Base-by-base conservation (phyloP, 2,797 vertebrate species). In the Picus viridis region DNA sequence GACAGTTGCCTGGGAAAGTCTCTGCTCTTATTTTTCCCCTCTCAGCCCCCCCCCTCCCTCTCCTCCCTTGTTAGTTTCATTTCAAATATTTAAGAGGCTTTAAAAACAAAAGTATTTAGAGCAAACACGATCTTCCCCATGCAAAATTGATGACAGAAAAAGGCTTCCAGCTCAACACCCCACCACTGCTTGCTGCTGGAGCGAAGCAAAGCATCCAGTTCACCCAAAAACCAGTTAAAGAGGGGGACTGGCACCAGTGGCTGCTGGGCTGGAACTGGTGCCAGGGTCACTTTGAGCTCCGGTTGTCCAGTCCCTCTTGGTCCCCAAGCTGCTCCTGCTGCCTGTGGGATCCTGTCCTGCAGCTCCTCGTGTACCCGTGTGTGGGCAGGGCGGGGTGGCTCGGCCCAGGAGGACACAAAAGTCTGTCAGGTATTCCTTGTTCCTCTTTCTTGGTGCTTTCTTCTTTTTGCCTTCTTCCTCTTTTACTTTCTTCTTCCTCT, bases 1-100 rank as follows among this genome's bases (percentile, higher is more conserved):
- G 97, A 96, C 95, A 95, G 96, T 93, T 96, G 94, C 95, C 94
- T 97, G 94, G 90, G 95, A 88, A 97, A 96, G 83, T 43, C 93
- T 23, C 34, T 51, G 29, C 16, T 15, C 9, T 54, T 27, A 16
- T 54, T 39, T 39, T 39, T 39, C 39, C 39, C 39, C 39, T 39
- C 39, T 39, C 39, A 39, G 5, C 39, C 39, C 39, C 39, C 34
- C 72, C 45, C 57, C 7, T n/a, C 3, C 26, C 23, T 2, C 4
- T 36, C 41, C 78, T 45, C 74, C 59, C 49, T 79, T 23, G 65
- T 90, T 86, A 47, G 94, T 85, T 92, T 79, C 61, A 51, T 92
- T 75, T 96, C 79, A 94, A 86, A 93, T 92, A 91, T 83, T 83
- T 88, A 92, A 81, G 63, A 88, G 70, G 77, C 92, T 95, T 95